A percentile compares a stretch with the other conserved stretches of the same genome.
Evolutionary conservation across 1,140 invertebrate genomes (phyloP).

Genomic region (Drosophila lacertosa): DNA sequence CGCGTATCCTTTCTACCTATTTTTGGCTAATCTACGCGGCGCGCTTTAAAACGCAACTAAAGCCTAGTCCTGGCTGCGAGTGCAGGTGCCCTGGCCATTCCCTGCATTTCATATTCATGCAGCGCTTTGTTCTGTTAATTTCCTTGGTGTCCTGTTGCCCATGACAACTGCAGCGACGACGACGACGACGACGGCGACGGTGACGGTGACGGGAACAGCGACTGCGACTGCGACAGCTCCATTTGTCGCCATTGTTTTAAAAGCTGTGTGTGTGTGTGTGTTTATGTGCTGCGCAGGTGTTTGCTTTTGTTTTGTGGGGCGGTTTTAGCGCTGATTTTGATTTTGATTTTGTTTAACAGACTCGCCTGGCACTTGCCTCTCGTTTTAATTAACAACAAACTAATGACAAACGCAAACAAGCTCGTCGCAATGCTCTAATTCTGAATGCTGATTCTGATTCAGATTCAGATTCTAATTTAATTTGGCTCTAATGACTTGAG

Average conservation of each 20-base stretch:
- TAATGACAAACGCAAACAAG: slow-evolving; percentile 69
- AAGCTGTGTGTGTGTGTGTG: slow-evolving; percentile 13
- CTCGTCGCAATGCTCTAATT: slow-evolving; percentile 30
- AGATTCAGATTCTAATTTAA: slow-evolving; percentile 48
- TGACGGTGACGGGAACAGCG: slow-evolving; percentile 4
- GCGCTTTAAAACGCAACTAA: slow-evolving; percentile 39
- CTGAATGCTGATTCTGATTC: slow-evolving; percentile 34
- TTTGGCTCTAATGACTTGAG: slow-evolving; percentile 76
- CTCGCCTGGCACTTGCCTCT: slow-evolving; percentile 65
- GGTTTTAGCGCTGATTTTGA: slow-evolving; percentile 78
- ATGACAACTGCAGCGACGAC: slow-evolving; percentile 40
- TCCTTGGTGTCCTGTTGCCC: slow-evolving; percentile 76
- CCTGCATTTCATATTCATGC: slow-evolving; percentile 50
- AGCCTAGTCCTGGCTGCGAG: slow-evolving; percentile 7
- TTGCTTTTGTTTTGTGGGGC: slow-evolving; percentile 68
- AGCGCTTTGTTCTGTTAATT: slow-evolving; percentile 72
- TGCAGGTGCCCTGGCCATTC: slow-evolving; percentile 14
- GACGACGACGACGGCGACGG: slow-evolving; percentile 13
- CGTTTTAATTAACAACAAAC: slow-evolving; percentile 82
- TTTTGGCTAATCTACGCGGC: slow-evolving; percentile 36
- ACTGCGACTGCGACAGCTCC: slow-evolving; percentile 51
- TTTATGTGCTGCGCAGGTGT: slow-evolving; percentile 57
- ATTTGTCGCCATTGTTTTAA: slow-evolving; percentile 73
- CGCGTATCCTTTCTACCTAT: not conserved
- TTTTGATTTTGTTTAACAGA: slow-evolving; percentile 60